Base-by-base conservation (phyloP, 2,797 vertebrate genomes). In the Aulostomus chinensis region DNA sequence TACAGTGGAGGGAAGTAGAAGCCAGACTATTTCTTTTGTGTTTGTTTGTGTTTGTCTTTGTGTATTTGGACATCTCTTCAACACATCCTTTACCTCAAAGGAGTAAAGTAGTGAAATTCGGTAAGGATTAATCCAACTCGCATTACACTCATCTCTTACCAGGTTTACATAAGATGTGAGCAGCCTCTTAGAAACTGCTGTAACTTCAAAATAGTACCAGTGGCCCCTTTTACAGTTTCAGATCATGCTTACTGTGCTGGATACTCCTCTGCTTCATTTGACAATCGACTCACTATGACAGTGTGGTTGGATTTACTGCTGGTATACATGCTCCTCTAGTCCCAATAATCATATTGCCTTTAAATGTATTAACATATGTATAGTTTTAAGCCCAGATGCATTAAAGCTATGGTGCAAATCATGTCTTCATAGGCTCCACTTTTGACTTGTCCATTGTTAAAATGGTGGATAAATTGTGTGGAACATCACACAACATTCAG, bases 91-190 rank as follows among this genome's bases (percentile, higher is more conserved):
- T 62, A 58, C 61, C 64, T 64, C 43, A 4, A 24, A 68, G 34
- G 38, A 70, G 45, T 21, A 32, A 29, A 59, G 34, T 33, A 24
- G 34, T 57, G 54, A 64, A 64, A 56, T 43, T 48, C 49, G 69
- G 56, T 78, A 69, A 76, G 65, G 38, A 58, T 66, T 65, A 53
- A 59, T 74, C 26, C 38, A 48, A 59, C 50, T 77, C 49, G 40
- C 26, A 32, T 73, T 71, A 51, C 50, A 62, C 28, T 39, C 9
- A 28, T 22, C 10, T 63, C 36, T 43, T 29, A 38, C 11, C 35
- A 59, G 29, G 38, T 39, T 63, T 60, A 41, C 25, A 40, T 49
- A 65, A 58, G 33, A 40, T 11, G 9, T 20, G 9, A 13, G 35
- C 2, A 10, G 33, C 34, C 25, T 40, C 34, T 51, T 57, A n/a